phyloP scores from a whole-genome alignment of 1,140 invertebrate genomes.

The Manduca sexta region DNA sequence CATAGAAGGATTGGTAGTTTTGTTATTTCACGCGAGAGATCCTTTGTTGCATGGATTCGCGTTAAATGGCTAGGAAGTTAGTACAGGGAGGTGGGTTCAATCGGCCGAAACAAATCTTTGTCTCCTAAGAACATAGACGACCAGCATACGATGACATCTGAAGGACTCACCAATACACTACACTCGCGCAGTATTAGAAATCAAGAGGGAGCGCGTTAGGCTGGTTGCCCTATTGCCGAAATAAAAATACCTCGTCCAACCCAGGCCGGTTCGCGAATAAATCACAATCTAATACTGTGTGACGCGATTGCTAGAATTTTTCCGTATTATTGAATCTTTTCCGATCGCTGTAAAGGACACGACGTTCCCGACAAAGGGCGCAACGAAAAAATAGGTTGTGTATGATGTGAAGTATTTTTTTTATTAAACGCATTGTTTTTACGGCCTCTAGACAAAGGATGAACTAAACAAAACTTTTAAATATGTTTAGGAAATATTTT shows the following conservation, averaged over 20 bases:
- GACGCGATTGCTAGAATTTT: slow-evolving; percentile 61
- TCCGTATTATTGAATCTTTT: slow-evolving; percentile 62
- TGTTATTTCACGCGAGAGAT: slow-evolving; percentile 66
- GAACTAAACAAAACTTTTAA: too few species aligned
- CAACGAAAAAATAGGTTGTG: background rate
- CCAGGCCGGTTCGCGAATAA: slow-evolving; percentile 50
- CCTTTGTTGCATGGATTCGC: slow-evolving; percentile 65
- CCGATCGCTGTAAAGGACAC: slow-evolving; percentile 22
- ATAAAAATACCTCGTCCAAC: slow-evolving; percentile 46
- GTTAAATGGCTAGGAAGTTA: slow-evolving; percentile 70
- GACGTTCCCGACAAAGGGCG: too few species aligned
- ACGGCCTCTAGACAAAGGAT: too few species aligned
- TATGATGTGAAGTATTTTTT: background rate
- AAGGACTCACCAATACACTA: slow-evolving; percentile 31
- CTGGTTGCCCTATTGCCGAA: slow-evolving; percentile 31
- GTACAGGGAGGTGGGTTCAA: slow-evolving; percentile 58
- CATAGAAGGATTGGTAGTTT: slow-evolving; percentile 58
- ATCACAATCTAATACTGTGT: slow-evolving; percentile 64
- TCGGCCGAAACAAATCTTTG: slow-evolving; percentile 66
- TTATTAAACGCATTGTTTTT: background rate
- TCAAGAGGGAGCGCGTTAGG: slow-evolving; percentile 27
- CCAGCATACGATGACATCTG: slow-evolving; percentile 44
- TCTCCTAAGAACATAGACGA: slow-evolving; percentile 57
- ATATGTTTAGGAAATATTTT: too few species aligned
- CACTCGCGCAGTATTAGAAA: slow-evolving; percentile 12